A percentile compares a stretch with the other conserved stretches of the same genome.
Conservation (phyloP, 92 coral and sea anemone genomes). For the Heliopora coerulea region DNA sequence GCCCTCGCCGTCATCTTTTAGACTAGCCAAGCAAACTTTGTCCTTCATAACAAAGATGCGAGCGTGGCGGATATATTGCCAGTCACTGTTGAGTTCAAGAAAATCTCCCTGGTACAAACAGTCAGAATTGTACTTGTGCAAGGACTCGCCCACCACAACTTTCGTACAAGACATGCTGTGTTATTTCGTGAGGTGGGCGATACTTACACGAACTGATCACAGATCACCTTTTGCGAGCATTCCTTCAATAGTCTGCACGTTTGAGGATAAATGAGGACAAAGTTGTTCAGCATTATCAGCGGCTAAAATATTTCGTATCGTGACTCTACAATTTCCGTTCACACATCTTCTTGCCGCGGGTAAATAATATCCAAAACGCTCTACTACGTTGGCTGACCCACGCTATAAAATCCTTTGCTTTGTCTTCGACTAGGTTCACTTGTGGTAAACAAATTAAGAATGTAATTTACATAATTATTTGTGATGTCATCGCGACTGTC, state of each 20-base stretch:
- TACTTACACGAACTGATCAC: slow-evolving; percentile 23
- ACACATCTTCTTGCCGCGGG: neutral
- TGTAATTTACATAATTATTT: slow-evolving; percentile 35
- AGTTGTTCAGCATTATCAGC: neutral
- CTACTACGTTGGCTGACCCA: neutral
- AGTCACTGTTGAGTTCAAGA: slow-evolving; percentile 69
- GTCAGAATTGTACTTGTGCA: neutral
- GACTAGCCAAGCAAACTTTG: slow-evolving; percentile 69
- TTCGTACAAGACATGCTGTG: slow-evolving; percentile 35
- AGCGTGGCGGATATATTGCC: slow-evolving; percentile 68
- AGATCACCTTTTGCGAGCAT: slow-evolving; percentile 22
- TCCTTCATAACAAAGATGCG: slow-evolving; percentile 78
- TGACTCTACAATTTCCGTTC: neutral
- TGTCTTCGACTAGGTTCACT: slow-evolving; percentile 24
- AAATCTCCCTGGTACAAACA: slow-evolving; percentile 84
- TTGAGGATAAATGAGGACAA: slow-evolving; percentile 4
- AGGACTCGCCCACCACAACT: slow-evolving; percentile 11
- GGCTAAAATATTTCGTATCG: neutral
- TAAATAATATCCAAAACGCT: neutral
- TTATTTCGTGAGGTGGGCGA: neutral
- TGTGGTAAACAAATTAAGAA: slow-evolving; percentile 19
- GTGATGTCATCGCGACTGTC: slow-evolving; percentile 37
- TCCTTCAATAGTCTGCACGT: slow-evolving; percentile 9
- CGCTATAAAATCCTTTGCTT: slow-evolving; percentile 26
- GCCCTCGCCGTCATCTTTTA: slow-evolving; percentile 52